Evolutionary conservation across 2,888 invertebrate genomes (phyloP), one percentile per base, ranked within the genome.

Genomic region (Eupithecia vulgata): DNA sequence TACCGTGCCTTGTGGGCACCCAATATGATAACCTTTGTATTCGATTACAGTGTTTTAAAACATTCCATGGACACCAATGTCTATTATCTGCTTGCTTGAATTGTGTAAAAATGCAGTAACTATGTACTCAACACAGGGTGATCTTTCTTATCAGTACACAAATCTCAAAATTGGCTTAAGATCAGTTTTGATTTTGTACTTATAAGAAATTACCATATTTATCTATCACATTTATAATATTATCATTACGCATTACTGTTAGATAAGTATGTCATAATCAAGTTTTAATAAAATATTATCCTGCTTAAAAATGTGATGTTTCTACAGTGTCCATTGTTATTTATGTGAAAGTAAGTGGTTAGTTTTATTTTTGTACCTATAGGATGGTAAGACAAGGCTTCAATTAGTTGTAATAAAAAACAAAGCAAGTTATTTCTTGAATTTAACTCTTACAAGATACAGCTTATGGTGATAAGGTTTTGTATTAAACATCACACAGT

Each of bases 311-410:
- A 81, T 84, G 84, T 83, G 83, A 85, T 85, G 74, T 81, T 79
- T 80, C 74, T 79, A 82, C 57, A 81, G 73, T 81, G 79, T 83
- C 72, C 21, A 40, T 78, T 73, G 80, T 76, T 82, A 80, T 79
- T 78, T 77, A 64, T 68, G n/a, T 69, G 71, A 78, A 74, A 61
- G 73, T 75, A 70, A 74, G 74, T 76, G 67, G 75, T 78, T 81
- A 81, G 73, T 76, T 79, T 83, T 83, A 83, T 83, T 83, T 84
- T 81, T 85, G 76, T 85, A 85, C 81, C 76, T 81, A 80, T 80
- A 75, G 76, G 78, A 80, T 76, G 67, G 65, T 76, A 67, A 70
- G 67, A 75, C 76, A 80, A 70, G 78, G 77, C 77, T 71, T 61
- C 6, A 30, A 30, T 65, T 72, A 37, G 65, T 30, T 61, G 25